phyloP scores from a whole-genome alignment of 2,797 vertebrate genomes.

The Australoheros facetus region DNA sequence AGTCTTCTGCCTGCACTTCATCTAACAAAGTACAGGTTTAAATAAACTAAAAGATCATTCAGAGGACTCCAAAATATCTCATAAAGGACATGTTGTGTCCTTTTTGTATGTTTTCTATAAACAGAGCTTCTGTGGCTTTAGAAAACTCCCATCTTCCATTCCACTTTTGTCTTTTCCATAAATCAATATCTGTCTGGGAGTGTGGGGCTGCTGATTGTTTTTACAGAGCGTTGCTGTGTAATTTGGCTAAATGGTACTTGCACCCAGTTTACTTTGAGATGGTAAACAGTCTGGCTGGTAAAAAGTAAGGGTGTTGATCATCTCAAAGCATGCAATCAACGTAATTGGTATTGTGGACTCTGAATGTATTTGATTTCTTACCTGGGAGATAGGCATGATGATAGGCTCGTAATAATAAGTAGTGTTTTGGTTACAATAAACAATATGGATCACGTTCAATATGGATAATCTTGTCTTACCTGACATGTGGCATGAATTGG shows the following conservation, averaged over 20 bases:
- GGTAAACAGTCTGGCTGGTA: slow-evolving; percentile 75
- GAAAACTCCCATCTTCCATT: slow-evolving; percentile 38
- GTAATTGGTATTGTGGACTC: slow-evolving; percentile 74
- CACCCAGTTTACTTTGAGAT: slow-evolving; percentile 67
- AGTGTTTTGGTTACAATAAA: slow-evolving; percentile 27
- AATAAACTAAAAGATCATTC: slow-evolving; percentile 43
- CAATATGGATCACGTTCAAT: slow-evolving; percentile 17
- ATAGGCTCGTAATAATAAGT: slow-evolving; percentile 39
- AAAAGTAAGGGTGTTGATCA: slow-evolving; percentile 66
- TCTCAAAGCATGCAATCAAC: slow-evolving; percentile 67
- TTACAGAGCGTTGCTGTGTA: slow-evolving; percentile 75
- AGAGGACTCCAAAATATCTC: slow-evolving; percentile 49
- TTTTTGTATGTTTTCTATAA: slow-evolving; percentile 54
- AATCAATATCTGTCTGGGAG: slow-evolving; percentile 75
- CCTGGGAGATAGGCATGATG: slow-evolving; percentile 58
- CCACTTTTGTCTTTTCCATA: slow-evolving; percentile 67
- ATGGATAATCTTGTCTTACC: background rate
- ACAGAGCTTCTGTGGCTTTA: slow-evolving; percentile 55
- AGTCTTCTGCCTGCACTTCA: slow-evolving; percentile 41
- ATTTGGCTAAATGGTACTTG: slow-evolving; percentile 79
- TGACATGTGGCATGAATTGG: background rate
- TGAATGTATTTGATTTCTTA: slow-evolving; percentile 62
- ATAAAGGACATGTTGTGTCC: slow-evolving; percentile 39
- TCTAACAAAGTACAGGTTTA: slow-evolving; percentile 36
- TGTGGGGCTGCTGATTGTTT: slow-evolving; percentile 75